Conservation (phyloP, 2,113 vertebrate species). For the Eudyptes chrysolophus region DNA sequence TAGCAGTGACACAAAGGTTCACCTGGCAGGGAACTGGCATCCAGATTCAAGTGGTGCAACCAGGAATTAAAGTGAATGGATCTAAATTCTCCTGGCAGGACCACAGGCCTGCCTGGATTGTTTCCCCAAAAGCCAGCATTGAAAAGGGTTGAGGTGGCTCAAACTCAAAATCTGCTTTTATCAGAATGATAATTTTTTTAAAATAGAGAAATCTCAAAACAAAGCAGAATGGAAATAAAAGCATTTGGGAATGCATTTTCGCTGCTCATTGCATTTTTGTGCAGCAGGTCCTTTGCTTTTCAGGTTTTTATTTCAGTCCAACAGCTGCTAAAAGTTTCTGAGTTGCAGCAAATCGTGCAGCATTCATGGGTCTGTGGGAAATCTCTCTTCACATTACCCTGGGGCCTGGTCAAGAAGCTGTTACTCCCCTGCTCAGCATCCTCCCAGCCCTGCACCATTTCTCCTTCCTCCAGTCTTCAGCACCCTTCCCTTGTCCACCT, state of each 20-base stretch:
- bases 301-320: not conserved
- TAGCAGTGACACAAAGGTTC: not conserved
- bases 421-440: not conserved
- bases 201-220: not conserved
- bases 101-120: not conserved
- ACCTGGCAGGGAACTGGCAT: not conserved
- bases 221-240: not conserved
- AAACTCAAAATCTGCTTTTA: not conserved
- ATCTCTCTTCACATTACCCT: not conserved
- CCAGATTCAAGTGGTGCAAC: not conserved
- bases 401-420: not conserved
- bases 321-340: not conserved
- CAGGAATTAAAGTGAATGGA: not conserved
- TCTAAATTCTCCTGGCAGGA: not conserved
- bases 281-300: not conserved
- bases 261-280: not conserved
- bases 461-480: not conserved
- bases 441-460: not conserved
- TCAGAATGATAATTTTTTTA: not conserved
- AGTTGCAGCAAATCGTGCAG: not conserved
- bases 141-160: not conserved
- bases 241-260: not conserved
- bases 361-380: accelerated
- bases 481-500: not conserved
- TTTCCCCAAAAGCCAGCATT: not conserved